Percentiles rank a stretch among this genome's conserved stretches.
Evolutionary conservation across 2,113 vertebrate genomes (phyloP).

Genomic region (Ramphastos sulfuratus): DNA sequence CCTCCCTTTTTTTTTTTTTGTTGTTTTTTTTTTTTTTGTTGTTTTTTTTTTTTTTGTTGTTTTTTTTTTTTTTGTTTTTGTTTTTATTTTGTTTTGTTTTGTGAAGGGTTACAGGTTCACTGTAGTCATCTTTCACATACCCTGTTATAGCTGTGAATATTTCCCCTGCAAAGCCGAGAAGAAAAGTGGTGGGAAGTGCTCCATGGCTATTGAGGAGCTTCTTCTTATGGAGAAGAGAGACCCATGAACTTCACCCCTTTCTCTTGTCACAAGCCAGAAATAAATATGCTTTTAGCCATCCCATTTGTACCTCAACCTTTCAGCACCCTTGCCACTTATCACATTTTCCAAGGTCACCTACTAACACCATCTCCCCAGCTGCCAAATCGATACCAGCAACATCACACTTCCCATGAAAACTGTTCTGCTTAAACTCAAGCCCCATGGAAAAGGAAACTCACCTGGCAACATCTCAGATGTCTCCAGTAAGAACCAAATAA

Average conservation of each 20-base stretch:
- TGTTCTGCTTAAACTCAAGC: conserved; percentile 8
- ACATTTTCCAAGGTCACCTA: conserved; percentile 75
- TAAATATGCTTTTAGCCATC: conserved; percentile 65
- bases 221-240: neutral
- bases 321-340: conserved; percentile 76
- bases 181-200: neutral
- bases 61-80: too few relatives aligned
- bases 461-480: neutral
- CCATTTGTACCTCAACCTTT: conserved; percentile 71
- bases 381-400: conserved; percentile 64
- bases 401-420: conserved; percentile 64
- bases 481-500: neutral
- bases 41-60: too few relatives aligned
- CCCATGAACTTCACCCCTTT: conserved; percentile 24
- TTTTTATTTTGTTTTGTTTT: too few relatives aligned
- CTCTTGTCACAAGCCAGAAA: neutral
- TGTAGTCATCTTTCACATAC: neutral
- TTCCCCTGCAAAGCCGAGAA: conserved; percentile 1
- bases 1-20: too few relatives aligned
- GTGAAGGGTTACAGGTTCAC: neutral
- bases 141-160: neutral
- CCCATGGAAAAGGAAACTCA: neutral
- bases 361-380: conserved; percentile 55
- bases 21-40: too few relatives aligned
- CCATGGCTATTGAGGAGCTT: conserved; percentile 2